Evolutionary conservation across 2,113 vertebrate species (phyloP).

Genomic region (Dascyllus trimaculatus): DNA sequence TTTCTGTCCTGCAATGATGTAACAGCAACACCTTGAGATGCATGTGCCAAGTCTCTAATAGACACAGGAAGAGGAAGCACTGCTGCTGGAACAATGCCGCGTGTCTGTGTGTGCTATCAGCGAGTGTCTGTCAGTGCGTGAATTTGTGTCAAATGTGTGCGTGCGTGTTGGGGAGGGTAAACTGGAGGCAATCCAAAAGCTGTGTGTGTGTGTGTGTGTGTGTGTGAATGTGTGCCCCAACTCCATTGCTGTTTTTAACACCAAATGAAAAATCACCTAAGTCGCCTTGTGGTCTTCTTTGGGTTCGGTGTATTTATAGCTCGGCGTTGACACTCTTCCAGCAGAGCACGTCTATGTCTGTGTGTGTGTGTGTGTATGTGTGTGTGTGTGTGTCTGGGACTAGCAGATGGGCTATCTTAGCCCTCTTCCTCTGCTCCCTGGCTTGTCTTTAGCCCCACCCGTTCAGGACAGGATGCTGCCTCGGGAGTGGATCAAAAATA

Average conservation of each 20-base stretch:
- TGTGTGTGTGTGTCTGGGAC: slow-evolving; percentile 86
- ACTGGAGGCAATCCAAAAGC: too few species aligned
- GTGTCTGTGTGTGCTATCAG: slow-evolving; percentile 41
- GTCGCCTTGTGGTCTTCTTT: slow-evolving; percentile 89
- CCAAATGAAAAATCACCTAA: slow-evolving; percentile 93
- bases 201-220: slow-evolving; percentile 9
- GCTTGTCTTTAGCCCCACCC: slow-evolving; percentile 89
- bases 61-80: slow-evolving; percentile 67
- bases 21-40: slow-evolving; percentile 30
- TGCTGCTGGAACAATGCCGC: slow-evolving; percentile 46
- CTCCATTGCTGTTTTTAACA: slow-evolving; percentile 82
- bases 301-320: slow-evolving; percentile 94
- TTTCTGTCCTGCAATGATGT: slow-evolving; percentile 21
- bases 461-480: slow-evolving; percentile 95
- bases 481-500: slow-evolving; percentile 92
- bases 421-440: slow-evolving; percentile 93
- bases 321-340: slow-evolving; percentile 93
- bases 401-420: slow-evolving; percentile 99
- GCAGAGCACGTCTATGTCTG: slow-evolving; percentile 54
- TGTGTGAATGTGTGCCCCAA: slow-evolving; percentile 23
- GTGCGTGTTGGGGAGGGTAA: not conserved
- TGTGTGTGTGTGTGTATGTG: slow-evolving; percentile 29
- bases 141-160: slow-evolving; percentile 64
- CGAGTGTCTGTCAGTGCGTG: slow-evolving; percentile 24
- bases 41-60: slow-evolving; percentile 38